phyloP scores from a whole-genome alignment of 1,140 invertebrate genomes.

The Cataglyphis hispanica region DNA sequence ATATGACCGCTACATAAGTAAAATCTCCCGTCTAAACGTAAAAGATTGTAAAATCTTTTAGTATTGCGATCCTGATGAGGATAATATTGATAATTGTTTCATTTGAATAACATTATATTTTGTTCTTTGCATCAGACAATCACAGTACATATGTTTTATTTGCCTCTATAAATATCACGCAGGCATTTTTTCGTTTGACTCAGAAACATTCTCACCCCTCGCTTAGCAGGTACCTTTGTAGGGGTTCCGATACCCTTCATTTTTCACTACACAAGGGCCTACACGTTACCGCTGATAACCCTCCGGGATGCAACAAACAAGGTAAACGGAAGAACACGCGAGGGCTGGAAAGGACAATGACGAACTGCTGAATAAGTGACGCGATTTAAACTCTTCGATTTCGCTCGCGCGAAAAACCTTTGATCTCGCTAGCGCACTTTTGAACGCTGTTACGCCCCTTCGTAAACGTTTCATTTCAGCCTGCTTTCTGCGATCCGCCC shows the following conservation, averaged over 20 bases:
- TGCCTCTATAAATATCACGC: slow-evolving; percentile 14
- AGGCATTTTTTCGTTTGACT: slow-evolving; percentile 59
- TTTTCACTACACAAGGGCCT: slow-evolving; percentile 67
- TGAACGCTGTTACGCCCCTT: slow-evolving; percentile 53
- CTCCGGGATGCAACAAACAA: slow-evolving; percentile 68
- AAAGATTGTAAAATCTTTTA: neutral
- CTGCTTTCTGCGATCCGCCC: slow-evolving; percentile 28
- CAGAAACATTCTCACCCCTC: slow-evolving; percentile 49
- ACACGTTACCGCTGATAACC: slow-evolving; percentile 74
- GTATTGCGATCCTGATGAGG: neutral
- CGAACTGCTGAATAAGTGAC: slow-evolving; percentile 61
- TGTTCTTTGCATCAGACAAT: neutral
- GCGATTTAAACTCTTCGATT: slow-evolving; percentile 60
- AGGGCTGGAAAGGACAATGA: slow-evolving; percentile 61
- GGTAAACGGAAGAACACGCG: slow-evolving; percentile 68
- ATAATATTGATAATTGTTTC: slow-evolving; percentile 1
- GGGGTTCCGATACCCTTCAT: slow-evolving; percentile 66
- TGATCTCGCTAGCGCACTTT: slow-evolving; percentile 54
- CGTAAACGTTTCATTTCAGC: slow-evolving; percentile 32
- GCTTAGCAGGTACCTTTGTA: slow-evolving; percentile 44
- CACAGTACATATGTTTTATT: slow-evolving; percentile 29
- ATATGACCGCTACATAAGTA: neutral
- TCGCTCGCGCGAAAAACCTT: slow-evolving; percentile 54
- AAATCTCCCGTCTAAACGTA: neutral
- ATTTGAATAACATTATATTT: slow-evolving; percentile 22